Conservation (phyloP, 2,888 invertebrate species). For the Phortica okadai region DNA sequence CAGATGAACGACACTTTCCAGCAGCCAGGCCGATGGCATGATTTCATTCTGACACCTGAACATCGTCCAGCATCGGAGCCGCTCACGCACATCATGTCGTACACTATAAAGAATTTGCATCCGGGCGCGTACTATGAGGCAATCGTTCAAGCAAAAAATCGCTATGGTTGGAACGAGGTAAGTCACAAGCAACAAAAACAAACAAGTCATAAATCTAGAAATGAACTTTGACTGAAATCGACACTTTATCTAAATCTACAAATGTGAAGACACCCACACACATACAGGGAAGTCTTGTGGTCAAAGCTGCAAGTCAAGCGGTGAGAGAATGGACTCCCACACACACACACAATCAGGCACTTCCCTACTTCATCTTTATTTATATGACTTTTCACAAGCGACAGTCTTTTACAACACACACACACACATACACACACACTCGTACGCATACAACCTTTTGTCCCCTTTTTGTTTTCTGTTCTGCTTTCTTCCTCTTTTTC, state of each 20-base stretch:
- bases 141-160: slow-evolving; percentile 85
- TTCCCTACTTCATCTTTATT: slow-evolving; percentile 57
- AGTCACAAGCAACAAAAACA: slow-evolving; percentile 52
- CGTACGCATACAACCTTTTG: not conserved
- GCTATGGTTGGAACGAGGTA: slow-evolving; percentile 86
- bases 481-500: slow-evolving; percentile 15
- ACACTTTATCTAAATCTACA: slow-evolving; percentile 44
- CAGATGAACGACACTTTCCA: slow-evolving; percentile 86
- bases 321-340: not conserved
- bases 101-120: slow-evolving; percentile 81
- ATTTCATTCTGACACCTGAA: slow-evolving; percentile 77
- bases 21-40: slow-evolving; percentile 84
- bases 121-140: slow-evolving; percentile 85
- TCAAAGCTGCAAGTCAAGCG: not conserved
- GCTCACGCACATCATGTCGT: slow-evolving; percentile 80
- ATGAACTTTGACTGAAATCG: slow-evolving; percentile 35
- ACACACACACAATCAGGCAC: not conserved
- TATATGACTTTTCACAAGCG: slow-evolving; percentile 16
- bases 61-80: slow-evolving; percentile 76
- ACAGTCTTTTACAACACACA: not conserved
- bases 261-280: not conserved
- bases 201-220: slow-evolving; percentile 20
- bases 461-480: not conserved
- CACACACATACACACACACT: not conserved
- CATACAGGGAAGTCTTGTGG: too few relatives aligned